Evolutionary conservation across 2,113 vertebrate genomes (phyloP).

Genomic region (Chloroceryle aenea): DNA sequence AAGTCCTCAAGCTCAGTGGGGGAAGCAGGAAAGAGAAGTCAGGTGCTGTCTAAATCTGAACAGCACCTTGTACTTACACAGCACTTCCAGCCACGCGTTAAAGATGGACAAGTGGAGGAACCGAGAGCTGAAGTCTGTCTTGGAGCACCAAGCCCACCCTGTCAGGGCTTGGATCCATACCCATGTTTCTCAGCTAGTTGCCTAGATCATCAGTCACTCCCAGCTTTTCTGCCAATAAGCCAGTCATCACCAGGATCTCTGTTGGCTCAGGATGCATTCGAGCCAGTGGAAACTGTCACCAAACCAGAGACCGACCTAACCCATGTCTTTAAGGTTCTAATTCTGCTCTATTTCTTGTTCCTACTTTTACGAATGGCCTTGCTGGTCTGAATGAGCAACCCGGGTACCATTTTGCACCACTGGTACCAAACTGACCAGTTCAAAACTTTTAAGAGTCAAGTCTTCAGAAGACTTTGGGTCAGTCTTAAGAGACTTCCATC

Average conservation of each 20-base stretch:
- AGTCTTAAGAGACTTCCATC: background rate
- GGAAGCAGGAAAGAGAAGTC: background rate
- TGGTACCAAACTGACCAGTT: background rate
- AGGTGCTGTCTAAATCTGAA: background rate
- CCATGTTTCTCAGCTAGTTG: accelerated
- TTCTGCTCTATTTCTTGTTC: background rate
- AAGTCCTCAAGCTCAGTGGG: background rate
- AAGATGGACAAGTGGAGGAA: background rate
- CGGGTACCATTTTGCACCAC: background rate
- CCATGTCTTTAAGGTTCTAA: background rate
- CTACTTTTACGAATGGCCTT: background rate
- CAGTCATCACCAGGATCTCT: background rate
- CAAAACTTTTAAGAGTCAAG: background rate
- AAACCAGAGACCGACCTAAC: background rate
- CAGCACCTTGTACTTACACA: background rate
- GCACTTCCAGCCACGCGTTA: background rate
- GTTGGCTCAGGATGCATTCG: background rate
- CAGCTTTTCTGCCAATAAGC: background rate
- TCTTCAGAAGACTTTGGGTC: background rate
- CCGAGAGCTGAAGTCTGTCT: background rate
- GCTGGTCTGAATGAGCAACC: background rate
- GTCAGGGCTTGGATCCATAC: accelerated
- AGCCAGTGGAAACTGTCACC: background rate
- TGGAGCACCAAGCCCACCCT: too few species aligned
- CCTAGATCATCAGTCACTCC: background rate